Percentiles rank a stretch among this genome's conserved stretches.
phyloP scores from a whole-genome alignment of 2,888 invertebrate species.

The Drosophila koepferae region DNA sequence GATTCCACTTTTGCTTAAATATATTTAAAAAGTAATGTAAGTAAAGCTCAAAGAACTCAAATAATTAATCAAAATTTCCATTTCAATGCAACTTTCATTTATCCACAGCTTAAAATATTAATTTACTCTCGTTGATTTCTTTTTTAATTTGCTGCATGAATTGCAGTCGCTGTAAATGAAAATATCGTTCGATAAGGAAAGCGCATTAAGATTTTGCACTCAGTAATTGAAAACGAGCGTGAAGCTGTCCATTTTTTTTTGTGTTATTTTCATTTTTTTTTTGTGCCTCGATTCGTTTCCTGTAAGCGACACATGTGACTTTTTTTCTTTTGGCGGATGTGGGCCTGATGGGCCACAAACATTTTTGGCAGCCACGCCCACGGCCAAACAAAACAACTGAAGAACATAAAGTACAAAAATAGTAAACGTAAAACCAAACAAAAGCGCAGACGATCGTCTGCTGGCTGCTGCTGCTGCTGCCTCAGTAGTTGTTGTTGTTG shows the following conservation, averaged over 20 bases:
- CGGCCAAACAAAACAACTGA: constrained; percentile 6
- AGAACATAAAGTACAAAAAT: constrained; percentile 1
- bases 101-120: constrained; percentile 39
- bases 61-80: constrained; percentile 14
- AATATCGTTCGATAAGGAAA: constrained; percentile 46
- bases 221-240: constrained; percentile 49
- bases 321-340: neutral
- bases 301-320: constrained; percentile 52
- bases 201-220: constrained; percentile 44
- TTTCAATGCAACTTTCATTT: constrained; percentile 16
- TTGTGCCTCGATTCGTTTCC: constrained; percentile 14
- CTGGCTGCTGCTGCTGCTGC: constrained; percentile 31
- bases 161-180: constrained; percentile 35
- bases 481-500: constrained; percentile 32
- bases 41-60: neutral
- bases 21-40: neutral
- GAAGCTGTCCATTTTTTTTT: constrained; percentile 32
- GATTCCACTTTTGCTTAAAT: no score
- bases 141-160: constrained; percentile 43
- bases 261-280: neutral
- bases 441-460: constrained; percentile 59
- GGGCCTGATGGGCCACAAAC: constrained; percentile 29
- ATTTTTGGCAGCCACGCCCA: constrained; percentile 50
- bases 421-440: constrained; percentile 38
- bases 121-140: constrained; percentile 22